Conservation (phyloP, 2,888 invertebrate genomes). For the Xanthia icteritia region DNA sequence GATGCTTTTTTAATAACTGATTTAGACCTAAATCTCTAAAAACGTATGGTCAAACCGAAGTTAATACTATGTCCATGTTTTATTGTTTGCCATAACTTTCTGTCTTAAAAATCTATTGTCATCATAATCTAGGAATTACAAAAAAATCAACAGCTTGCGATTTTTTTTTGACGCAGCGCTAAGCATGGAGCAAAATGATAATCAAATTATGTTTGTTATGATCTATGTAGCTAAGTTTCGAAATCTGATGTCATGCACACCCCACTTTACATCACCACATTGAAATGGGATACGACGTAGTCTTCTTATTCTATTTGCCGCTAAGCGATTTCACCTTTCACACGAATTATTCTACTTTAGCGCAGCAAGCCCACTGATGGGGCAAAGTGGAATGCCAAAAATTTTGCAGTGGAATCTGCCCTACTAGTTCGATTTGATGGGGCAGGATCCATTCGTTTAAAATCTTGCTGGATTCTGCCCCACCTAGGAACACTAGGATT, state of each 20-base stretch:
- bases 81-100: not conserved
- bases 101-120: not conserved
- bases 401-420: too few species aligned
- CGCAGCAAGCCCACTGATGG: too few species aligned
- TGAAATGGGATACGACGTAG: not conserved
- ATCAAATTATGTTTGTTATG: not conserved
- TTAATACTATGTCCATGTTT: too few species aligned
- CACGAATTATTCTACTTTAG: too few species aligned
- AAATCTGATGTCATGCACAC: not conserved
- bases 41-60: not conserved
- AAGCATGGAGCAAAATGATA: not conserved
- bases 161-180: not conserved
- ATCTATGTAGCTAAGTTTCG: not conserved
- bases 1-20: not conserved
- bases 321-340: slow-evolving; percentile 5
- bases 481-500: too few species aligned
- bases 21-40: not conserved
- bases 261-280: not conserved
- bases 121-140: not conserved
- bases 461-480: too few species aligned
- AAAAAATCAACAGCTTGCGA: slow-evolving; percentile 1
- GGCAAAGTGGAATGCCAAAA: too few species aligned
- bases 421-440: too few species aligned
- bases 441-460: too few species aligned
- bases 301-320: not conserved